Base-by-base conservation (phyloP, 2,113 vertebrate genomes). In the Chamaetylas fuelleborni region DNA sequence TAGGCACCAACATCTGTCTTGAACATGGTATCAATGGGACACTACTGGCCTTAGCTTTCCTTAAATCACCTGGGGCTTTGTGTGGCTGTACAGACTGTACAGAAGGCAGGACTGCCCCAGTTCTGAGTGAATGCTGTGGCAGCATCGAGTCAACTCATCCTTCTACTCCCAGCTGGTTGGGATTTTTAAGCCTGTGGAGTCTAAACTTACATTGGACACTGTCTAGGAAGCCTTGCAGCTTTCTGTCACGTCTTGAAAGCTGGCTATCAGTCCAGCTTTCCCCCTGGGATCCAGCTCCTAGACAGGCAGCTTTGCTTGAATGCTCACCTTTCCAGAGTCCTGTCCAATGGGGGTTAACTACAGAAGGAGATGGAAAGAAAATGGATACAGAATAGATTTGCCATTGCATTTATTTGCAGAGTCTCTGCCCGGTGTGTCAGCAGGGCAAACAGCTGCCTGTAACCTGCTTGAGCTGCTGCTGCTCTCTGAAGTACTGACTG, bases 1-100 rank as follows among this genome's bases (percentile, higher is more conserved):
- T 5, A 22, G 58, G 53, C 12, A 28, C 29, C 1, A 64, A 40
- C 23, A 17, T 38, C 43, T 83, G 12, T 23, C 48, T 86, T 67
- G 47, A 70, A 25, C 15, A 3, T 0, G 1, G 7, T 36, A 11
- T 76, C 0, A 5, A 1, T 51, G 56, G 29, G 73, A 17, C 13
- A 76, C 56, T 33, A 3, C 11, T n/a, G 56, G 12, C 33, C 9
- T n/a, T 51, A 16, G 26, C 43, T 88, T 71, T 66, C 31, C 24
- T 81, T 36, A 45, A 54, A 67, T 19, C 11, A 10, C 26, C 8
- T 12, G 42, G 28, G 54, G 40, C 33, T 38, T 42, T 38, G 11
- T 60, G 36, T 70, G 58, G 13, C 71, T 76, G 36, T 69, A 24
- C 18, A 8, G 28, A 8, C 24, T 42, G 40, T 36, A 8, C 60